phyloP scores from a whole-genome alignment of 2,888 invertebrate genomes.

The Laspeyria flexula region DNA sequence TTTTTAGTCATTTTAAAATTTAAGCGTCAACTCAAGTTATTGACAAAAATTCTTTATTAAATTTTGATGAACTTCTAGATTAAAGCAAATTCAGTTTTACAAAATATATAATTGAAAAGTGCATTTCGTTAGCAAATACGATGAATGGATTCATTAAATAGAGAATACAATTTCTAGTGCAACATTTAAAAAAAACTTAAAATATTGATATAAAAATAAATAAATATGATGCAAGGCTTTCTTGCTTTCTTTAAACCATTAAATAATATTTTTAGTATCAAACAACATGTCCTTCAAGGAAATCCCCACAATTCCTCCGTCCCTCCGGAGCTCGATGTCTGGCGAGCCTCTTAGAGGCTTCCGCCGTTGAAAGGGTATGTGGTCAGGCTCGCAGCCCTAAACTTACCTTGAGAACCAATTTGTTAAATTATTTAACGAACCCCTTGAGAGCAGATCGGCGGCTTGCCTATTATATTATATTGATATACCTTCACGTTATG shows the following conservation, averaged over 20 bases:
- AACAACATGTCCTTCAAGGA: conserved; percentile 34
- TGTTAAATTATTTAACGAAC: conserved; percentile 79
- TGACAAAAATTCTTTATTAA: too few species aligned
- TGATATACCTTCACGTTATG: conserved; percentile 25
- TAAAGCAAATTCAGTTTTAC: too few species aligned
- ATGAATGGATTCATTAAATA: too few species aligned
- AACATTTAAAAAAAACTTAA: too few species aligned
- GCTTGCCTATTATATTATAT: conserved; percentile 54
- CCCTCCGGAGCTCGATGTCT: conserved; percentile 66
- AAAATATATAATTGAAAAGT: too few species aligned
- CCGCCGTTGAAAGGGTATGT: conserved; percentile 77
- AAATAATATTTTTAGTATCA: conserved; percentile 7
- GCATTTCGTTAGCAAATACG: too few species aligned
- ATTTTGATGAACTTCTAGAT: too few species aligned
- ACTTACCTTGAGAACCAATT: conserved; percentile 77
- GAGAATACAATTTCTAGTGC: too few species aligned
- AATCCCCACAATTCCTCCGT: conserved; percentile 46
- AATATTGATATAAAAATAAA: too few species aligned
- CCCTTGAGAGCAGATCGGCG: conserved; percentile 52
- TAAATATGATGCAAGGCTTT: too few species aligned
- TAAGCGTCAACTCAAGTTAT: too few species aligned
- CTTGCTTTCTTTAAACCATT: not conserved
- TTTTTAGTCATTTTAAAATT: too few species aligned
- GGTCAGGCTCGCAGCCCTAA: conserved; percentile 74
- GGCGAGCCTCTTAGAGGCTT: conserved; percentile 74